A percentile compares a stretch with the other conserved stretches of the same genome.
These are phyloP conservation scores for Smithornis capensis DNA, from an alignment of 2,113 vertebrate species.

Conservation along the genomic window DNA sequence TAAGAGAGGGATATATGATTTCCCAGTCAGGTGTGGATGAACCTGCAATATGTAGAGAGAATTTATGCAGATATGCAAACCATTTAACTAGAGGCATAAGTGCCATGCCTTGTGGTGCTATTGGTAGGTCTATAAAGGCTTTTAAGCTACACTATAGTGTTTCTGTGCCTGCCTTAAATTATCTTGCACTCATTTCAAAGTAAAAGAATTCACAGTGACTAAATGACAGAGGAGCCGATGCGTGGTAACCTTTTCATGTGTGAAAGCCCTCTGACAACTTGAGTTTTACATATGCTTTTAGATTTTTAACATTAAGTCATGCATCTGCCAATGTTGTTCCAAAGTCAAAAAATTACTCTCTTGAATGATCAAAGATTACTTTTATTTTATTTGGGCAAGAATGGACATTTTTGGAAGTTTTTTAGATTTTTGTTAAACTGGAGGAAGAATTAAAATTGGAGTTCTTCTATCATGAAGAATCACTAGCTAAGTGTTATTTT, in stretches of 20 bases:
- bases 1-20: neutral
- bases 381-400: neutral
- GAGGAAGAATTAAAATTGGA: neutral
- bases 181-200: neutral
- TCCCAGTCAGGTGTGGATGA: neutral
- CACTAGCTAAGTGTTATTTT: neutral
- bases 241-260: neutral
- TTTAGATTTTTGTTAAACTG: neutral
- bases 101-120: neutral
- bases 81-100: neutral
- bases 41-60: neutral
- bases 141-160: neutral
- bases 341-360: neutral
- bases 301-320: constrained; percentile 21
- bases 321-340: neutral
- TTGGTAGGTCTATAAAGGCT: neutral
- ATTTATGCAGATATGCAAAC: neutral
- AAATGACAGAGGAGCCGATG: neutral
- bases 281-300: constrained; percentile 21
- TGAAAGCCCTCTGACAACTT: constrained; percentile 9
- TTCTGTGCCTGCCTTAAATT: neutral
- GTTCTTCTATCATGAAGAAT: neutral
- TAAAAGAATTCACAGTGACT: neutral
- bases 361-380: neutral
- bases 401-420: neutral